Base-by-base conservation (phyloP, 2,113 vertebrate species). In the Thalassoma bifasciatum region DNA sequence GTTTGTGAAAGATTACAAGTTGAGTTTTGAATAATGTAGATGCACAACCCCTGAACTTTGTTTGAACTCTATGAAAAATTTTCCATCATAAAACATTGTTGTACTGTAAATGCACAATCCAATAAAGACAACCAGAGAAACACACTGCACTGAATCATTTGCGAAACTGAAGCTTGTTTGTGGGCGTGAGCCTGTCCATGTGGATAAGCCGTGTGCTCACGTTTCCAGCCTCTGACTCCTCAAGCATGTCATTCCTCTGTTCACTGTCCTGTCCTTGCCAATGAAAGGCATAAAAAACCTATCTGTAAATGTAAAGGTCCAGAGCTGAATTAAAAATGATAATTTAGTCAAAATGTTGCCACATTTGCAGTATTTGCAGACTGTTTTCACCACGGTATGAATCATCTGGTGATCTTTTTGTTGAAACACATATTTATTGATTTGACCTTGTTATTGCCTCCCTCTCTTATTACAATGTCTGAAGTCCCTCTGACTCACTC, bases 381-480 rank as follows among this genome's bases (percentile, higher is more conserved):
- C 2, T 44, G 4, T 44, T 44, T 16, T 17, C 42, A 8, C 2
- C 17, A 16, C 14, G 19, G 6, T 19, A 46, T 4, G 19, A 16
- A 46, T 70, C 17, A 49, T 73, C 40, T 36, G 5, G 14, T 78
- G 56, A 10, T 58, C 50, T 60, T 19, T 69, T 30, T 63, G 42
- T 38, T 17, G 23, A 40, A 72, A 40, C 21, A 60, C 46, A 71
- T 38, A 17, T 8, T 17, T 17, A 8, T 52, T 52, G 62, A 65
- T 70, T 73, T 68, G 59, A 81, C 66, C 63, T 77, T 71, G 30
- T 81, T 71, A 22, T 76, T 59, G 58, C 50, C 76, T 76, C 34
- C 12, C 40, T 44, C 42, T 54, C 36, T 34, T 3, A 36, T 22
- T 78, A 66, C 21, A 36, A 79, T 64, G 54, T 78, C 79, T 74